A percentile compares a stretch with the other conserved stretches of the same genome.
Conservation (phyloP, 2,797 vertebrate genomes). For the Typhlichthys subterraneus region DNA sequence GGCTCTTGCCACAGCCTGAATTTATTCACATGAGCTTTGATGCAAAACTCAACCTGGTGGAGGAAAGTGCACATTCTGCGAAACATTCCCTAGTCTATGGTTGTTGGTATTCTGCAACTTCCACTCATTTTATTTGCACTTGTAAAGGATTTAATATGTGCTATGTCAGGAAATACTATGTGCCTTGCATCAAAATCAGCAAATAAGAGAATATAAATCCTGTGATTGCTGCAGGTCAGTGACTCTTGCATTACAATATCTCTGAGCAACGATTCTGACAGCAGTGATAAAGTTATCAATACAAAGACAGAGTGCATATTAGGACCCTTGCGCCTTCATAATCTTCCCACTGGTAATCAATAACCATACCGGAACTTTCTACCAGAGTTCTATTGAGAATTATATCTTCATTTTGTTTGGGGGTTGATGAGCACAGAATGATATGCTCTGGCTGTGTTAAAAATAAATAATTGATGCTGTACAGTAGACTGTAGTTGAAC, state of each 20-base stretch:
- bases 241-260: conserved; percentile 23
- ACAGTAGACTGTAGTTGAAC: conserved; percentile 23
- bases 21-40: conserved; percentile 65
- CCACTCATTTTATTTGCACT: conserved; percentile 18
- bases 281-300: conserved; percentile 18
- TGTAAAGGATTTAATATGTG: conserved; percentile 23
- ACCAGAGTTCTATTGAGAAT: conserved; percentile 13
- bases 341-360: conserved; percentile 13
- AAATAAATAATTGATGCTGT: conserved; percentile 18
- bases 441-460: conserved; percentile 23
- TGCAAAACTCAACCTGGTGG: conserved; percentile 53
- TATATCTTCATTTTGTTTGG: conserved; percentile 8
- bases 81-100: conserved; percentile 32
- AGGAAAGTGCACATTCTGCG: conserved; percentile 62
- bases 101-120: conserved; percentile 54
- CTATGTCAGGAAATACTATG: not conserved
- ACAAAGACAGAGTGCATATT: conserved; percentile 17
- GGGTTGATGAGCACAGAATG: conserved; percentile 7
- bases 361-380: conserved; percentile 14
- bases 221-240: conserved; percentile 9
- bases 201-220: not conserved
- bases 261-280: conserved; percentile 29
- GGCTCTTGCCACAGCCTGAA: conserved; percentile 48
- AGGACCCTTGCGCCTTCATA: conserved; percentile 25
- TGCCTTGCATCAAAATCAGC: conserved; percentile 11